Conservation (phyloP, 2,797 vertebrate species). For the Ctenochaetus hawaiiensis region DNA sequence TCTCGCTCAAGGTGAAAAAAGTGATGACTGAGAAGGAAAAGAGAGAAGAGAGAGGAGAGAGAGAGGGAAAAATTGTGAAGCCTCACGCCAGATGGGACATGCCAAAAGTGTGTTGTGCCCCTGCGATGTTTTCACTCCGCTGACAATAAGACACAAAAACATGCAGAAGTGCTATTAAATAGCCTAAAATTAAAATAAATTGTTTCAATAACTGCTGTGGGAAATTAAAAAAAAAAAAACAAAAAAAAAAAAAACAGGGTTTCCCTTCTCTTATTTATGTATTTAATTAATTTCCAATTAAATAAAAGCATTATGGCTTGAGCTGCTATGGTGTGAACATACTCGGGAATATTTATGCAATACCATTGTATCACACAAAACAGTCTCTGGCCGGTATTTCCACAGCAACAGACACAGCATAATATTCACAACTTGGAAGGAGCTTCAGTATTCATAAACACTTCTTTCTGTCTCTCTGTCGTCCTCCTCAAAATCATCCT, state of each 20-base stretch:
- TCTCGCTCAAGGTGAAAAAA: constrained; percentile 82
- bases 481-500: constrained; percentile 66
- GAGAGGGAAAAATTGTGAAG: constrained; percentile 33
- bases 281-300: constrained; percentile 79
- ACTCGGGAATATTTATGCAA: constrained; percentile 74
- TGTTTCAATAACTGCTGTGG: constrained; percentile 61
- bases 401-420: constrained; percentile 73
- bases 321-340: constrained; percentile 72
- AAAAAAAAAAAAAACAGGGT: constrained; percentile 33
- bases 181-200: constrained; percentile 53
- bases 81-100: constrained; percentile 64
- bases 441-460: constrained; percentile 72
- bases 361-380: constrained; percentile 74
- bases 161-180: constrained; percentile 29
- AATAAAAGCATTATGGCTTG: constrained; percentile 72
- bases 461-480: constrained; percentile 58
- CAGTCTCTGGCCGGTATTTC: constrained; percentile 77
- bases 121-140: constrained; percentile 41
- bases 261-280: constrained; percentile 71
- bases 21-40: constrained; percentile 63
- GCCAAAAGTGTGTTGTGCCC: constrained; percentile 51
- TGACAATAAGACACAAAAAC: constrained; percentile 42
- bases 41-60: constrained; percentile 15
- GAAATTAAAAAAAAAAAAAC: constrained; percentile 2
- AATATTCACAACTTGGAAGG: constrained; percentile 75